These are phyloP conservation scores for Macaria notata DNA, from an alignment of 2,888 invertebrate genomes.

Conservation along the genomic window DNA sequence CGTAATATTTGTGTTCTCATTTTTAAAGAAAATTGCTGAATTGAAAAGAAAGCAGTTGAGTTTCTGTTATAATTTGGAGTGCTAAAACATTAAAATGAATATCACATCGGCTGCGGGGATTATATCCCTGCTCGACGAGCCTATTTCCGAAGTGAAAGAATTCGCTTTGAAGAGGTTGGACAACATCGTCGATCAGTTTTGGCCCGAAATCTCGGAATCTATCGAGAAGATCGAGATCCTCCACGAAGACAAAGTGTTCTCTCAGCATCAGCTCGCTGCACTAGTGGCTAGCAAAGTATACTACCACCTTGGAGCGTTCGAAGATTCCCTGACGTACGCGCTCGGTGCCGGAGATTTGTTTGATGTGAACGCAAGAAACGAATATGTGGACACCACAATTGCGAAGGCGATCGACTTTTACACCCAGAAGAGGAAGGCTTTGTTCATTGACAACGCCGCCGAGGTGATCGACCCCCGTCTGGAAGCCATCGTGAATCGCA, in stretches of 20 bases:
- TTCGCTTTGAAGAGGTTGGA: constrained; percentile 97
- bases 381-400: constrained; percentile 98
- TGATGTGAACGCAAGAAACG: constrained; percentile 95
- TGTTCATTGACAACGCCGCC: constrained; percentile 85
- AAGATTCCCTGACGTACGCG: constrained; percentile 98
- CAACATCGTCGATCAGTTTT: constrained; percentile 97
- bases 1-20: constrained; percentile 43
- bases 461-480: constrained; percentile 90
- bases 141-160: constrained; percentile 95
- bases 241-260: constrained; percentile 95
- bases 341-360: constrained; percentile 97
- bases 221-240: constrained; percentile 98
- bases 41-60: constrained; percentile 20
- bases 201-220: constrained; percentile 99
- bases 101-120: constrained; percentile 90
- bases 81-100: constrained; percentile 61
- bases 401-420: constrained; percentile 99
- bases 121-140: constrained; percentile 97
- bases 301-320: constrained; percentile 98
- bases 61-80: constrained; percentile 23
- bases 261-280: constrained; percentile 95
- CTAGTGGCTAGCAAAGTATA: constrained; percentile 99
- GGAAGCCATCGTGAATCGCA: constrained; percentile 96
- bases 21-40: constrained; percentile 37
- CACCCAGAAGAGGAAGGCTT: constrained; percentile 91